These are phyloP conservation scores for Falco biarmicus DNA, from an alignment of 2,797 vertebrate species.

Conservation along the genomic window DNA sequence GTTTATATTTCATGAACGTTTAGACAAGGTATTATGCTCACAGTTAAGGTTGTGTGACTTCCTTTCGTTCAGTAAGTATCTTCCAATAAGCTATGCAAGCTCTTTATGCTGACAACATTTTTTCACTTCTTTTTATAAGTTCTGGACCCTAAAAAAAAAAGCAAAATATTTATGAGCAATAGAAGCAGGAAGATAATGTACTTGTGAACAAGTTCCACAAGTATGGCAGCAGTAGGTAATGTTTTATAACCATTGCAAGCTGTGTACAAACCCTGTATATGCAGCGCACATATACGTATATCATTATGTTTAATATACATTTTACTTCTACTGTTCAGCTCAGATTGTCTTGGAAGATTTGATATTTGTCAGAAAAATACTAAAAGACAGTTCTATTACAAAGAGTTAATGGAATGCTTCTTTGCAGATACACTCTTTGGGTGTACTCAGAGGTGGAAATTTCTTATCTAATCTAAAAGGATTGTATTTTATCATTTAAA, in stretches of 20 bases:
- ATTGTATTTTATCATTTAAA: not conserved
- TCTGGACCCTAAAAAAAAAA: conserved; percentile 10
- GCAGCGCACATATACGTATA: fast-evolving
- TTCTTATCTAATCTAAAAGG: too few relatives aligned
- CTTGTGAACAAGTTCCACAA: not conserved
- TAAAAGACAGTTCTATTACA: not conserved
- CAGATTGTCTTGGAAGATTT: not conserved
- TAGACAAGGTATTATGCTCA: fast-evolving
- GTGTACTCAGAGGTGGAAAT: not conserved
- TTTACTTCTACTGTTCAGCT: not conserved
- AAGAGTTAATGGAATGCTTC: not conserved
- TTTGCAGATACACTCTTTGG: not conserved
- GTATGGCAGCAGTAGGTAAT: fast-evolving
- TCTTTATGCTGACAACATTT: not conserved
- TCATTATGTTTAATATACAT: fast-evolving
- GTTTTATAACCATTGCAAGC: not conserved
- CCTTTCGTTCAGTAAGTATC: not conserved
- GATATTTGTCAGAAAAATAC: not conserved
- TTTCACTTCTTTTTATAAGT: conserved; percentile 19
- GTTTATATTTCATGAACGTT: too few relatives aligned
- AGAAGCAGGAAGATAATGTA: not conserved
- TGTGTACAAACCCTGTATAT: fast-evolving
- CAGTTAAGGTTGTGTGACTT: too few relatives aligned
- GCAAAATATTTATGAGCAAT: fast-evolving
- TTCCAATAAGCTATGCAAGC: fast-evolving